Evolutionary conservation across 2,888 invertebrate species (phyloP), one percentile per base, ranked within the genome.

Genomic region (Ormia ochracea): DNA sequence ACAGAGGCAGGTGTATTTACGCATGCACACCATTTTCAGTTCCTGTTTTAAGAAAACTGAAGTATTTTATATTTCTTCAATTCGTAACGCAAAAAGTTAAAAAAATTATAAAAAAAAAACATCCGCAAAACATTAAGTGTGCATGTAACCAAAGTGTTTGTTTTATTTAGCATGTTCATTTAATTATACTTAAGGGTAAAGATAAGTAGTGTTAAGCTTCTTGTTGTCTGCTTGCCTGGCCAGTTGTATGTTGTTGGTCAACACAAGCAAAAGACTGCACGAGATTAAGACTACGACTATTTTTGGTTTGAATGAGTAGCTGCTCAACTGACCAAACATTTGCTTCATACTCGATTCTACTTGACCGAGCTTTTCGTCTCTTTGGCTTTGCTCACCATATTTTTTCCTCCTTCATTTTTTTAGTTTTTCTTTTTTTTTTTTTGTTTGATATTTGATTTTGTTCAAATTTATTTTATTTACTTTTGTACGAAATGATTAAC

Each of bases 171-270:
- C 79, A 75, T 75, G 79, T 80, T 80, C 79, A 80, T 80, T 80
- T 75, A 80, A 80, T 80, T 75, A 80, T 80, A 75, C 70, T 80
- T 80, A 76, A 80, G 79, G 79, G 79, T 61, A 80, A 45, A 70
- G 75, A 80, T 80, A 80, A 80, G 79, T 80, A 72, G 70, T 76
- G 72, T 72, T 80, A 80, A 80, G 79, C 78, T 78, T 63, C 78
- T 78, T 78, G 78, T 78, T 78, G 73, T 74, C 74, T 73, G 63
- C 63, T 78, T 78, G 72, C 68, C 72, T 77, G 77, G 56, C 59
- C 48, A 69, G 69, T 52, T 78, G 59, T 41, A 28, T 48, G 12
- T 69, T 36, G 10, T 54, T 28, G 38, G 23, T 26, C 48, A 31
- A 28, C 61, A 52, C 52, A 65, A 48, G 17, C 36, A 73, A 50